A percentile compares a stretch with the other conserved stretches of the same genome.
phyloP scores from a whole-genome alignment of 2,113 vertebrate genomes.

The Hippocampus guttulatus region DNA sequence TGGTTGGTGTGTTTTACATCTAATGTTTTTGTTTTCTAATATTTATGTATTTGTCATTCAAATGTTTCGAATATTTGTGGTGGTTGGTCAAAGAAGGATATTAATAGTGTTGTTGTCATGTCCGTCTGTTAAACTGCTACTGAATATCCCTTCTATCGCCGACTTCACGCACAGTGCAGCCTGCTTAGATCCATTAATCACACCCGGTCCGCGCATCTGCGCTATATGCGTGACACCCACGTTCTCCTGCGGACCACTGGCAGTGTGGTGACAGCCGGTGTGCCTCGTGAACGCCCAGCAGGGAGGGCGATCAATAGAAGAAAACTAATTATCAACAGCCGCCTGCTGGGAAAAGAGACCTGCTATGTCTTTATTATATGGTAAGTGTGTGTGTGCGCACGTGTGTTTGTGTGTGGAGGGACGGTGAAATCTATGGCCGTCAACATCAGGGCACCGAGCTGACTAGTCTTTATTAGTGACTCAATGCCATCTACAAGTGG shows the following conservation, averaged over 20 bases:
- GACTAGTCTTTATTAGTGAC: conserved; percentile 46
- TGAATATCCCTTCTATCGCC: not conserved
- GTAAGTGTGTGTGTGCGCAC: not conserved
- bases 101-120: not conserved
- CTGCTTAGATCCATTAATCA: conserved; percentile 31
- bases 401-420: conserved; percentile 11
- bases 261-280: conserved; percentile 41
- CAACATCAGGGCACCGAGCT: conserved; percentile 44
- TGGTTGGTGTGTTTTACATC: not conserved
- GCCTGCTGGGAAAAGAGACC: conserved; percentile 46
- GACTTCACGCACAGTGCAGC: conserved; percentile 9
- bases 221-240: conserved; percentile 49
- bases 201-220: conserved; percentile 14
- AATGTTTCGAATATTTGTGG: not conserved
- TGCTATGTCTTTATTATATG: conserved; percentile 49
- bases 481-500: conserved; percentile 22
- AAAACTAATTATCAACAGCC: conserved; percentile 62
- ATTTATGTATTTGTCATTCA: no score
- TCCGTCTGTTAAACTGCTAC: not conserved
- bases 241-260: conserved; percentile 33
- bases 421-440: conserved; percentile 16
- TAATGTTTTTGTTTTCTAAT: not conserved
- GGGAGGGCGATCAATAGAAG: conserved; percentile 49
- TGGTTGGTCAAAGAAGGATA: not conserved
- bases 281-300: conserved; percentile 55